Evolutionary conservation across 2,113 vertebrate species (phyloP).

Genomic region (Chaenocephalus aceratus): DNA sequence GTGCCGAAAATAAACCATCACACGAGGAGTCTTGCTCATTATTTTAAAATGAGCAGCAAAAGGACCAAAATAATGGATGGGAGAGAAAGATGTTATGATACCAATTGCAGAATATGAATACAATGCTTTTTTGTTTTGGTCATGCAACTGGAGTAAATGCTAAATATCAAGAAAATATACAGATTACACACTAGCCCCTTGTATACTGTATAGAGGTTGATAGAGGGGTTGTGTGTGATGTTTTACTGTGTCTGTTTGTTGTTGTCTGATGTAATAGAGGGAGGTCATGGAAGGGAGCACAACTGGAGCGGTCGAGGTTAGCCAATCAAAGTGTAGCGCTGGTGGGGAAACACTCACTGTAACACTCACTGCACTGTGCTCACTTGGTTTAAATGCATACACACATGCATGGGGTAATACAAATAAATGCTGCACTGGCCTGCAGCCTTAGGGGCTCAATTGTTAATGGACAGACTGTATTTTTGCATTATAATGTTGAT

Average conservation of each 20-base stretch:
- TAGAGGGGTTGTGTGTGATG: not conserved
- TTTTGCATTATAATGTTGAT: conserved; percentile 36
- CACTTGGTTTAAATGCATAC: conserved; percentile 17
- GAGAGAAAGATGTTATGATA: not conserved
- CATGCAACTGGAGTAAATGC: not conserved
- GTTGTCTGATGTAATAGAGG: conserved; percentile 23
- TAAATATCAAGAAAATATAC: not conserved
- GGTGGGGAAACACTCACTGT: conserved; percentile 22
- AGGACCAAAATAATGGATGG: not conserved
- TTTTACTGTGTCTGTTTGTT: conserved; percentile 5
- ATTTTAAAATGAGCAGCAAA: conserved; percentile 42
- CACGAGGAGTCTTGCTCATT: conserved; percentile 20
- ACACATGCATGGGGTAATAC: not conserved
- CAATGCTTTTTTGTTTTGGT: not conserved
- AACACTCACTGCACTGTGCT: not conserved
- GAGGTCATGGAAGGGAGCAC: conserved; percentile 13
- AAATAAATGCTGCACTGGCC: conserved; percentile 14
- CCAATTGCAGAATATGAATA: not conserved
- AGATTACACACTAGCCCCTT: not conserved
- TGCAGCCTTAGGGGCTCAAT: conserved; percentile 23
- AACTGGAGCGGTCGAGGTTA: conserved; percentile 32
- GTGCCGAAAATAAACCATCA: conserved; percentile 51
- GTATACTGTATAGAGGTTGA: not conserved
- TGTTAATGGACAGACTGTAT: too few species aligned
- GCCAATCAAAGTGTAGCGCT: conserved; percentile 20